These are phyloP conservation scores for Adelges cooleyi DNA, from an alignment of 1,140 invertebrate species.

Conservation along the genomic window DNA sequence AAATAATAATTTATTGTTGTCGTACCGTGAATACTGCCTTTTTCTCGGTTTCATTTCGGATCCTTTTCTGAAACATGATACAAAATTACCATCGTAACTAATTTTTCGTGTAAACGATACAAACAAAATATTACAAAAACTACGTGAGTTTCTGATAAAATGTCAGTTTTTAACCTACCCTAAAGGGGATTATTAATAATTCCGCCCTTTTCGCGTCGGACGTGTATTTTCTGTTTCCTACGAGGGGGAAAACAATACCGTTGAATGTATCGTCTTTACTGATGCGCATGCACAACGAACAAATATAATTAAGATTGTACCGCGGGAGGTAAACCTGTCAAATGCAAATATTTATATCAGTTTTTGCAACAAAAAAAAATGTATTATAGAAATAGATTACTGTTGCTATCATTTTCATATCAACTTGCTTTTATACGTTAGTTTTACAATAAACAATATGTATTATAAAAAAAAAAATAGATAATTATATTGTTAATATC, in stretches of 20 bases:
- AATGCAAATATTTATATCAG: not conserved
- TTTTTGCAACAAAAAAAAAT: too few species aligned
- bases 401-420: too few species aligned
- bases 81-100: not conserved
- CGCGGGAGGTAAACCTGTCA: slow-evolving; percentile 19
- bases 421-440: too few species aligned
- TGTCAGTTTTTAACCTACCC: not conserved
- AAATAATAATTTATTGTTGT: slow-evolving; percentile 1
- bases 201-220: slow-evolving; percentile 7
- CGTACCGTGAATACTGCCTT: slow-evolving; percentile 16
- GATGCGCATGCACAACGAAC: not conserved
- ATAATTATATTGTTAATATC: too few species aligned
- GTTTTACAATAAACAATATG: too few species aligned
- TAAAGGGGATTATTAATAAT: slow-evolving; percentile 3
- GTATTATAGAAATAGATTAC: too few species aligned
- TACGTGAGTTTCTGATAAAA: not conserved
- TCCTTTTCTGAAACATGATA: slow-evolving; percentile 15
- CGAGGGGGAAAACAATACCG: not conserved
- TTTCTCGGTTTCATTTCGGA: slow-evolving; percentile 22
- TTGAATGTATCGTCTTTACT: not conserved
- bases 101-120: not conserved
- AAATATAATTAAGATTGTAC: slow-evolving; percentile 21
- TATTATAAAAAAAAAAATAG: too few species aligned
- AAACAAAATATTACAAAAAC: slow-evolving; percentile 1
- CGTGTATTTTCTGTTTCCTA: not conserved